Evolutionary conservation across 2,113 vertebrate species (phyloP), one percentile per base, ranked within the genome.

Genomic region (Carettochelys insculpta): DNA sequence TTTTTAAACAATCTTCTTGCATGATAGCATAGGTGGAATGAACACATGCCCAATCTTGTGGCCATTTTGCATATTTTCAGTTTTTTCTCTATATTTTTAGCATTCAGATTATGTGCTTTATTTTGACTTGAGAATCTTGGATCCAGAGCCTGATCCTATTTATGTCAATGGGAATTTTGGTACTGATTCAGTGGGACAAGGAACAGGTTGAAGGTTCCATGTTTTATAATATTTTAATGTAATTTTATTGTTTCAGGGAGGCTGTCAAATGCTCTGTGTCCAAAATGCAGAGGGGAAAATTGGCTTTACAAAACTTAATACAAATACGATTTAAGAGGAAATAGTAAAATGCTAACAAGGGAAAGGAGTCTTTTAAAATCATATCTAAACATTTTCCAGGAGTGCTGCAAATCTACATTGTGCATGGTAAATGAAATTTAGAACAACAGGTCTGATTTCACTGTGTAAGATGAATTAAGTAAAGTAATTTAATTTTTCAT

Each of bases 1-100:
- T 45, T 88, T 89, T 86, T 53, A 89, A 94, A 82, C 34, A 54
- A 51, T 84, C 76, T 68, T 43, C 90, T 94, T 88, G 80, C 81
- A 53, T 84, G 68, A 82, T 90, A 68, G 83, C 77, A 52, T 43
- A 65, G 14, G 8, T 52, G 86, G 56, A 52, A 51, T 29, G 47
- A 43, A 47, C 11, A 8, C 85, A 11, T 75, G 34, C 86, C 77
- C 93, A 77, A 77, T 47, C 92, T 89, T 89, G 80, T 87, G 79
- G 68, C 13, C 80, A 83, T 80, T 81, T 90, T 87, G 87, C 85
- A 94, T 48, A 27, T 89, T 94, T 61, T 86, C 19, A 27, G 75
- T 83, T 51, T 56, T 16, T 20, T 45, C 6, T 6, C 41, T 71
- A n/a, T 61, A 61, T 61, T 61, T 61, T 61, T n/a, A 61, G 34